Evolutionary conservation across 2,797 vertebrate species (phyloP).

Genomic region (Helostoma temminkii): DNA sequence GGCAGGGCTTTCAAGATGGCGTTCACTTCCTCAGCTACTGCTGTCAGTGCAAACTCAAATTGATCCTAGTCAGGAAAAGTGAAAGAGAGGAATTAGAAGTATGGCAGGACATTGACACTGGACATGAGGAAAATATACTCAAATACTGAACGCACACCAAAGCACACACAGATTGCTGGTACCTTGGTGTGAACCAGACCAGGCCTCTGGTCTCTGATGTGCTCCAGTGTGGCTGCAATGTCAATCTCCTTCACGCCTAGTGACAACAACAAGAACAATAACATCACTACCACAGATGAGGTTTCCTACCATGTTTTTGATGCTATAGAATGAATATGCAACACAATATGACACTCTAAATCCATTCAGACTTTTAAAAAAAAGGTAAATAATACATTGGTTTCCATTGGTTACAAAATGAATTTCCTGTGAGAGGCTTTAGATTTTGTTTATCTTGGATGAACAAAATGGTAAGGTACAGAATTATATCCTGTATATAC

Average conservation of each 20-base stretch:
- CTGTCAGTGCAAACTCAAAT: constrained; percentile 97
- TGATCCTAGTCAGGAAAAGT: constrained; percentile 89
- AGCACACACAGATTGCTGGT: constrained; percentile 34
- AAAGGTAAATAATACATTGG: neutral
- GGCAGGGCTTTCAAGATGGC: constrained; percentile 97
- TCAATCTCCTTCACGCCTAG: constrained; percentile 98
- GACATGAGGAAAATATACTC: neutral
- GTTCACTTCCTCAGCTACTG: constrained; percentile 97
- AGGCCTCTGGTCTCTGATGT: constrained; percentile 95
- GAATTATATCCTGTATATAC: too few species aligned
- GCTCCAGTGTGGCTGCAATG: constrained; percentile 96
- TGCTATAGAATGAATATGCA: too few species aligned
- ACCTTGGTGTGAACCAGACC: constrained; percentile 97
- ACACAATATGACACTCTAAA: neutral
- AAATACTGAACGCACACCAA: constrained; percentile 3
- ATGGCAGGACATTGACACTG: constrained; percentile 2
- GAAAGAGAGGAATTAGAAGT: neutral
- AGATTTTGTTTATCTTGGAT: neutral
- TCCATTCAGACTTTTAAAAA: neutral
- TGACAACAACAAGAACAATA: constrained; percentile 26
- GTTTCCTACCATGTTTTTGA: too few species aligned
- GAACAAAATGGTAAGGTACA: neutral
- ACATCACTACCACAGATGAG: neutral
- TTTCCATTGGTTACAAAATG: neutral
- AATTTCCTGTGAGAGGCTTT: neutral